phyloP scores from a whole-genome alignment of 2,797 vertebrate species.

The Takifugu ocellatus region DNA sequence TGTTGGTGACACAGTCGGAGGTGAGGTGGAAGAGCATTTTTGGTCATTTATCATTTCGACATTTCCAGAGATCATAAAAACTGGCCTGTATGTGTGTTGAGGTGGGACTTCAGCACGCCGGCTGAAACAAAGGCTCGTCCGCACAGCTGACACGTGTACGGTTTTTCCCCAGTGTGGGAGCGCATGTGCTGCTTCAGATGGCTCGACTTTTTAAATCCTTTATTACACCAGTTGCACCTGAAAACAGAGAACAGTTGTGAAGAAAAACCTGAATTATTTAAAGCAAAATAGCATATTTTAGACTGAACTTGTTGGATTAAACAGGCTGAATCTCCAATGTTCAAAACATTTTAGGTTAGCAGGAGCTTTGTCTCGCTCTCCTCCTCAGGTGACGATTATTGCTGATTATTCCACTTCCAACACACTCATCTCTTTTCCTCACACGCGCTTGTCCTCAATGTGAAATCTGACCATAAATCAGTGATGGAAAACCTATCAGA shows the following conservation, averaged over 20 bases:
- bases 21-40: not conserved
- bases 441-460: not conserved
- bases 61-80: not conserved
- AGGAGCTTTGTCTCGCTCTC: not conserved
- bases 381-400: too few species aligned
- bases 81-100: slow-evolving; percentile 95
- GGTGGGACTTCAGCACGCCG: slow-evolving; percentile 94
- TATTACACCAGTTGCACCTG: slow-evolving; percentile 89
- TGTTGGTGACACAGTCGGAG: slow-evolving; percentile 42
- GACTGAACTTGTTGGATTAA: too few species aligned
- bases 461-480: not conserved
- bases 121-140: slow-evolving; percentile 94
- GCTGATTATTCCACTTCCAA: not conserved
- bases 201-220: slow-evolving; percentile 97
- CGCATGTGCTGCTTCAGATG: slow-evolving; percentile 96
- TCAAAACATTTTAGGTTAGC: not conserved
- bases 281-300: too few species aligned
- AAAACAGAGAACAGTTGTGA: not conserved
- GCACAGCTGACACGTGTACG: slow-evolving; percentile 89
- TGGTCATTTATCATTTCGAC: too few species aligned
- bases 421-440: not conserved
- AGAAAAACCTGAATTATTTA: too few species aligned
- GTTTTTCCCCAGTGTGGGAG: slow-evolving; percentile 97
- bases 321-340: not conserved
- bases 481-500: not conserved